A percentile compares a stretch with the other conserved stretches of the same genome.
Conservation (phyloP, 2,113 vertebrate genomes). For the Tapirus terrestris region DNA sequence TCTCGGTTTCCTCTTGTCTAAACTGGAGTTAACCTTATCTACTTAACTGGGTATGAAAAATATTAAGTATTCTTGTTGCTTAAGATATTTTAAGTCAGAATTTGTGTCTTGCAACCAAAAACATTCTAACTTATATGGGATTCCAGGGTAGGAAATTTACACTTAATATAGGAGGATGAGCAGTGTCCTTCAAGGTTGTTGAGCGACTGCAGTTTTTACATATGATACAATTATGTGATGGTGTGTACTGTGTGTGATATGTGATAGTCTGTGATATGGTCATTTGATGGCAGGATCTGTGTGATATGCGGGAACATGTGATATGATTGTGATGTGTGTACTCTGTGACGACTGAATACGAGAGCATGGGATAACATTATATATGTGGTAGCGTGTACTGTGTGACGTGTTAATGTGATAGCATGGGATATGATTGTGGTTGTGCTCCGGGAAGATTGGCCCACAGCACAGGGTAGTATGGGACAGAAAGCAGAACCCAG, state of each 20-base stretch:
- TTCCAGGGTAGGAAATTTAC: not conserved
- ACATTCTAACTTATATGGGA: not conserved
- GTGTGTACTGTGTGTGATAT: not conserved
- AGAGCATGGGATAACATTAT: not conserved
- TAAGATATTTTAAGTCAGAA: not conserved
- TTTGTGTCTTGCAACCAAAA: not conserved
- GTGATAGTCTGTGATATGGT: too few relatives aligned
- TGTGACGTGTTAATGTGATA: not conserved
- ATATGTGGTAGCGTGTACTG: not conserved
- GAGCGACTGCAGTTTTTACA: not conserved
- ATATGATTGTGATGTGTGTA: not conserved
- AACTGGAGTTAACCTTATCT: not conserved
- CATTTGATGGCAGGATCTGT: not conserved
- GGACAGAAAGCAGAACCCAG: not conserved
- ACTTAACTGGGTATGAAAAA: not conserved
- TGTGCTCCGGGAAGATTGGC: not conserved
- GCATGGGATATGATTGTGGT: not conserved
- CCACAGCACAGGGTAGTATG: not conserved
- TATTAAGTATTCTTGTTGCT: not conserved
- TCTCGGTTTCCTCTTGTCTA: not conserved
- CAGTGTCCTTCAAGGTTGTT: not conserved
- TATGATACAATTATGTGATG: not conserved
- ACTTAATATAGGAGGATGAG: not conserved
- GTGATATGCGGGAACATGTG: not conserved
- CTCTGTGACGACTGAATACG: not conserved